Base-by-base conservation (phyloP, 2,888 invertebrate genomes). In the Thecocarcelia acutangulata region DNA sequence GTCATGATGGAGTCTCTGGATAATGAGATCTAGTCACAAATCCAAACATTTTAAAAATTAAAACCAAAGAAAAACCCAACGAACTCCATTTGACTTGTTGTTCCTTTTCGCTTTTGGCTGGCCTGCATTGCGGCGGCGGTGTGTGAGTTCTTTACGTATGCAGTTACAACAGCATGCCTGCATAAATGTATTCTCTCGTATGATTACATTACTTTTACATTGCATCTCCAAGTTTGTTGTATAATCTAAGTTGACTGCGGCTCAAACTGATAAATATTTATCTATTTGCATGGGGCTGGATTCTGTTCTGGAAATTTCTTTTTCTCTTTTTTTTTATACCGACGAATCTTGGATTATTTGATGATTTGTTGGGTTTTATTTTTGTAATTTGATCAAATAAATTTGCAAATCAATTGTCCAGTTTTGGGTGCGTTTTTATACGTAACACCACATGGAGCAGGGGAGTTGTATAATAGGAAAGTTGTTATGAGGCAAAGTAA, bases 211-310 rank as follows among this genome's bases (percentile, higher is more conserved):
- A 52, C 58, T 12, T 58, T 24, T 64, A 13, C 21, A 50, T 46
- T 44, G 68, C 76, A 69, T 64, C 56, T 63, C 50, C 37, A 19
- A 52, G 56, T 61, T 54, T 46, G 61, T 69, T 69, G 61, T 76
- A 76, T 69, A 76, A 76, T 68, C 66, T 21, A 17, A 37, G n/a
- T 28, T 74, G 50, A 13, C 33, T 58, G 33, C 33, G 19, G n/a
- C 52, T 61, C 12, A 50, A 69, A 76, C 68, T 69, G 76, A 69
- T 76, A 76, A 76, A 76, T 76, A 76, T 76, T 76, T 69, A 76
- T 76, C 44, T 68, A 33, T 61, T 68, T 59, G 74, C 37, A 52
- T 52, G 33, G 24, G 44, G 13, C 44, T 52, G 66, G 21, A 52
- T 66, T 66, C 44, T 54, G 15, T 64, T 64, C 33, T 33, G 17